A percentile compares a stretch with the other conserved stretches of the same genome.
These are phyloP conservation scores for Aphaenogaster rudis DNA, from an alignment of 1,140 invertebrate genomes.

Conservation along the genomic window DNA sequence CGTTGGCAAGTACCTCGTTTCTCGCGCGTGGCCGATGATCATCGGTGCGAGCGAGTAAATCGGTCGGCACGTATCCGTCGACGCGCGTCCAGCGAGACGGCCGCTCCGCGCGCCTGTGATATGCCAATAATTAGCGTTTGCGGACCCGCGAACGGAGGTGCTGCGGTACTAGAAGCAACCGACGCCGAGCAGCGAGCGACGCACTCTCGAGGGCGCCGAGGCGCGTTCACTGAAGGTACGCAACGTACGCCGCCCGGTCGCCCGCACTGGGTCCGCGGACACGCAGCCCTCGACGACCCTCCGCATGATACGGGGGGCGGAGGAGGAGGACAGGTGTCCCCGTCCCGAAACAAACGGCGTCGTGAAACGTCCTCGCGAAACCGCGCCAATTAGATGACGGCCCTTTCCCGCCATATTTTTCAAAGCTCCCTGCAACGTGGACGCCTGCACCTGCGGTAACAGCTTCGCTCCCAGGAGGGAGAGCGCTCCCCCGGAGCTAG, in stretches of 20 bases:
- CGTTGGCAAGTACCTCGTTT: background rate
- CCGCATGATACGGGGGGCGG: background rate
- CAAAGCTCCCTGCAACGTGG: constrained; percentile 46
- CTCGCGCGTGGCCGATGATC: background rate
- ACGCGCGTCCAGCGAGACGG: background rate
- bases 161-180: constrained; percentile 7
- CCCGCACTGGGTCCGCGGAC: background rate
- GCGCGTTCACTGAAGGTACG: constrained; percentile 49
- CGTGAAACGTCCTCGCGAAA: background rate
- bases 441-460: constrained; percentile 26
- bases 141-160: constrained; percentile 27
- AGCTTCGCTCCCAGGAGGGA: background rate
- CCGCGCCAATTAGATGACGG: constrained; percentile 43
- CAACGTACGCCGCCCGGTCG: background rate
- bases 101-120: constrained; percentile 17
- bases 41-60: background rate
- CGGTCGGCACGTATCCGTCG: background rate
- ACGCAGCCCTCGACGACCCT: background rate
- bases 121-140: constrained; percentile 47
- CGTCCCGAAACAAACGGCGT: constrained; percentile 29
- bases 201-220: background rate
- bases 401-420: constrained; percentile 58
- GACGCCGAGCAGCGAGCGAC: constrained; percentile 34
- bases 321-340: constrained; percentile 22
- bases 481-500: background rate